Conservation (phyloP, 2,797 vertebrate species). For the Pseudochaenichthys georgianus region DNA sequence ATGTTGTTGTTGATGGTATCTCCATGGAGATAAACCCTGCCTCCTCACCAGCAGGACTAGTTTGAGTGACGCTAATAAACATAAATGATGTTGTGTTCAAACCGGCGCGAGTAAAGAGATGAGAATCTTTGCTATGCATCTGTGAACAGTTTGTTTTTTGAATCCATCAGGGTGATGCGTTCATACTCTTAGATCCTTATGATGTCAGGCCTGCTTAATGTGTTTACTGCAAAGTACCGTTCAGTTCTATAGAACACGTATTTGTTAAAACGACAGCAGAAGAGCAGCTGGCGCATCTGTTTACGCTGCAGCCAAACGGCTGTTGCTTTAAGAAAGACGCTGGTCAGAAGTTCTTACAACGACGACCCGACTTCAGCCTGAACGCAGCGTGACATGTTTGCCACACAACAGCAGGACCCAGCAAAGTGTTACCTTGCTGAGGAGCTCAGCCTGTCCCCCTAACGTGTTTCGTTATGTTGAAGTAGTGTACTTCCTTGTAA, state of each 20-base stretch:
- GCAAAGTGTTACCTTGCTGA: neutral
- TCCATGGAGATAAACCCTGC: too few relatives aligned
- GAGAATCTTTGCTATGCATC: too few relatives aligned
- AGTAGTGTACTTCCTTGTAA: neutral
- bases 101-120: too few relatives aligned
- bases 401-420: constrained; percentile 3
- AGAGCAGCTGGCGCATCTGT: neutral
- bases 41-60: too few relatives aligned
- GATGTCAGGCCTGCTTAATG: neutral
- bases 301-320: neutral
- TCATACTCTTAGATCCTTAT: neutral
- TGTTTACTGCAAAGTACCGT: neutral
- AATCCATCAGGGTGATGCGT: neutral
- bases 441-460: too few relatives aligned
- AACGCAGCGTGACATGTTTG: neutral
- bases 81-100: too few relatives aligned
- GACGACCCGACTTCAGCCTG: constrained; percentile 3
- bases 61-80: too few relatives aligned
- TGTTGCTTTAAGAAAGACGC: constrained; percentile 12
- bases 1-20: too few relatives aligned
- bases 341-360: neutral
- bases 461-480: neutral
- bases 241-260: neutral
- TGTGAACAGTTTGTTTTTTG: neutral
- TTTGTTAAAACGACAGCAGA: neutral